Evolutionary conservation across 1,140 invertebrate species (phyloP).

Genomic region (Trichonephila clavata): DNA sequence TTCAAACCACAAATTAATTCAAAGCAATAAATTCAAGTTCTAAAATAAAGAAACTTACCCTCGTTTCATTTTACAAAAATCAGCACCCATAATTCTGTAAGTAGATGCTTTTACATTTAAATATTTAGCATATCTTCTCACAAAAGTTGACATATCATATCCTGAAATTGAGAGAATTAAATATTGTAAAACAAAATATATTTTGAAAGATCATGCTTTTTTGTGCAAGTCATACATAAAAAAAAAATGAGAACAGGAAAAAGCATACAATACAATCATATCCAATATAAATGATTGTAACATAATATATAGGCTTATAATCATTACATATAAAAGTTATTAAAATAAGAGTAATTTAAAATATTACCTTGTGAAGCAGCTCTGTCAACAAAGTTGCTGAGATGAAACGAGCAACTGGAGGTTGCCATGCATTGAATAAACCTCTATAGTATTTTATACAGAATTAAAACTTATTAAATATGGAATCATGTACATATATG

Average conservation of each 20-base stretch:
- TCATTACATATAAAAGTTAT: not conserved
- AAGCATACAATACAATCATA: no score
- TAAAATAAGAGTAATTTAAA: not conserved
- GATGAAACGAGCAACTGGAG: slow-evolving; percentile 68
- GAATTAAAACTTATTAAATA: not conserved
- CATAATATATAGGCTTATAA: no score
- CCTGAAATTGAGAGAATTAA: slow-evolving; percentile 84
- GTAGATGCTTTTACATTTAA: slow-evolving; percentile 99
- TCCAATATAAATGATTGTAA: no score
- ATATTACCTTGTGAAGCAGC: slow-evolving; percentile 70
- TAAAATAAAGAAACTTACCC: slow-evolving; percentile 86
- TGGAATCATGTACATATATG: no score
- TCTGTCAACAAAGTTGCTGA: slow-evolving; percentile 70
- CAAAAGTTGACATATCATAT: slow-evolving; percentile 99
- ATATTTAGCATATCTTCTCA: slow-evolving; percentile 98
- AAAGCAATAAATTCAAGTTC: not conserved
- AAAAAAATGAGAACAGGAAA: not conserved
- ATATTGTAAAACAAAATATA: not conserved
- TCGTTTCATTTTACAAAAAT: slow-evolving; percentile 99
- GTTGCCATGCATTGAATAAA: slow-evolving; percentile 75
- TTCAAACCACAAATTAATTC: no score
- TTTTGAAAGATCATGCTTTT: not conserved
- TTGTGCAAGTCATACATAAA: not conserved
- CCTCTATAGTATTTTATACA: slow-evolving; percentile 1
- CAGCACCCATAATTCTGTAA: slow-evolving; percentile 98